Percentiles rank a stretch among this genome's conserved stretches.
Evolutionary conservation across 2,888 invertebrate species (phyloP).

Genomic region (Adelognathus sp.): DNA sequence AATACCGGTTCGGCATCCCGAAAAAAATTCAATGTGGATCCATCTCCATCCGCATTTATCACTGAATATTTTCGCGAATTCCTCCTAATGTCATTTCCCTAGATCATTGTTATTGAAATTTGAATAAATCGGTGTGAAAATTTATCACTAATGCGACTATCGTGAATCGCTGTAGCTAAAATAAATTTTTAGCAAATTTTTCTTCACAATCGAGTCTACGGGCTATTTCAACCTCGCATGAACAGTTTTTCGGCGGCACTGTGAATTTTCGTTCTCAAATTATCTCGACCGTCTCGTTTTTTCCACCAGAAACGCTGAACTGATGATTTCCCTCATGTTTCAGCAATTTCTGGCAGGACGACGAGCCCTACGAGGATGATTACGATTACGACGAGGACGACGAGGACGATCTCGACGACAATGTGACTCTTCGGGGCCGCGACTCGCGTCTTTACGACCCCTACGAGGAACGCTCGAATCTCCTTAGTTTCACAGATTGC

Average conservation of each 20-base stretch:
- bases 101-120: too few relatives aligned
- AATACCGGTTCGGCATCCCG: too few relatives aligned
- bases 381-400: conserved; percentile 75
- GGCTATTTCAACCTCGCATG: too few relatives aligned
- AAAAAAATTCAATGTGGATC: too few relatives aligned
- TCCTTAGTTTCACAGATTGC: conserved; percentile 76
- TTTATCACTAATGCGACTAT: too few relatives aligned
- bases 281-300: conserved; percentile 21
- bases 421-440: conserved; percentile 80
- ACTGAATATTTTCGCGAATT: too few relatives aligned
- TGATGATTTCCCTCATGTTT: conserved; percentile 8
- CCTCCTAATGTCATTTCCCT: too few relatives aligned
- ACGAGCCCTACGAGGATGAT: conserved; percentile 53
- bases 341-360: conserved; percentile 67
- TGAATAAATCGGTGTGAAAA: too few relatives aligned
- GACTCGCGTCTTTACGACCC: conserved; percentile 78
- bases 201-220: background rate
- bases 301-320: background rate
- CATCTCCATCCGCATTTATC: too few relatives aligned
- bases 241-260: too few relatives aligned
- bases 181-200: too few relatives aligned
- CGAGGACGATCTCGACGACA: conserved; percentile 68
- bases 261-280: conserved; percentile 14
- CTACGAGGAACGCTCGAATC: conserved; percentile 70
- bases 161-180: too few relatives aligned